Conservation (phyloP, 2,797 vertebrate species). For the Astyanax mexicanus region DNA sequence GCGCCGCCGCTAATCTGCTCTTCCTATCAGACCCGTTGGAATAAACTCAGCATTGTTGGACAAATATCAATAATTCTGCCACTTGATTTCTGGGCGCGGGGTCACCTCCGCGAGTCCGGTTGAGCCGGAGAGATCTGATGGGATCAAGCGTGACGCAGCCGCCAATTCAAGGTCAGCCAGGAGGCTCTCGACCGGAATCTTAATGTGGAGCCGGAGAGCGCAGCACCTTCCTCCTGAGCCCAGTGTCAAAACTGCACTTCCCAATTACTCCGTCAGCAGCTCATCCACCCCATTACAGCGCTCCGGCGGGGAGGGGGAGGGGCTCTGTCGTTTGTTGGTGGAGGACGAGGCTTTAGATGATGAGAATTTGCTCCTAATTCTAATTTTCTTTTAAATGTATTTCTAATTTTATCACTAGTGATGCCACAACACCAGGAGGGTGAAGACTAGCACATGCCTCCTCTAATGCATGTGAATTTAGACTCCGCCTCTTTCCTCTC, state of each 20-base stretch:
- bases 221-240: conserved; percentile 32
- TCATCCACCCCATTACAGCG: conserved; percentile 33
- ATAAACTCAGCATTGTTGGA: conserved; percentile 56
- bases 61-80: conserved; percentile 65
- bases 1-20: conserved; percentile 49
- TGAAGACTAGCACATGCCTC: too few relatives aligned
- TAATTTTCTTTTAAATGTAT: too few relatives aligned
- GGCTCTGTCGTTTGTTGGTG: background rate
- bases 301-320: background rate
- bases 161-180: conserved; percentile 60
- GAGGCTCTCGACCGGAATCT: conserved; percentile 50
- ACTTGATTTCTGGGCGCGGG: conserved; percentile 58
- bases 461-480: too few relatives aligned
- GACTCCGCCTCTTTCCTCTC: too few relatives aligned
- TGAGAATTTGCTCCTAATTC: background rate
- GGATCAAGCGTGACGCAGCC: conserved; percentile 47
- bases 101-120: conserved; percentile 52
- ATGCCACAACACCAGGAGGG: too few relatives aligned
- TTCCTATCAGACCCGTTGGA: conserved; percentile 29
- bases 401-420: background rate
- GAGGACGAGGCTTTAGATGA: background rate
- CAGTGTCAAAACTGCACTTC: conserved; percentile 23
- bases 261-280: conserved; percentile 37
- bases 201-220: conserved; percentile 47
- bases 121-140: conserved; percentile 56